Base-by-base conservation (phyloP, 2,888 invertebrate species). In the Helobdella robusta region DNA sequence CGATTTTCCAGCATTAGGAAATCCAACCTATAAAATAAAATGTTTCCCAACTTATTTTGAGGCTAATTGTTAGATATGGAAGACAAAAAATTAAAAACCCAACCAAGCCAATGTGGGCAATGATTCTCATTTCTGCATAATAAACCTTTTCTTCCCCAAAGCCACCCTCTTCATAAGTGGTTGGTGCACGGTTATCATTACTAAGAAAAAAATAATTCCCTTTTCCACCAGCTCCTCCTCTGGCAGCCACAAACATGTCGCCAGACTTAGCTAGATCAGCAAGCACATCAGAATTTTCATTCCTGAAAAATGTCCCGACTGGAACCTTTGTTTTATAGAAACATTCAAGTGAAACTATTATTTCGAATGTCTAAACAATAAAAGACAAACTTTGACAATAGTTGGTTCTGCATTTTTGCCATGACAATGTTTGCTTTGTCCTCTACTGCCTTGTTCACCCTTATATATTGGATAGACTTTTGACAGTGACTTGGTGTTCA, bases 1-100 rank as follows among this genome's bases (percentile, higher is more conserved):
- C 72, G 94, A 94, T 80, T 97, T 95, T 0, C 95, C 95, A 48
- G 95, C 95, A 83, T 95, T 95, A 2, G 95, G 95, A 79, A 94
- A 95, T 0, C 81, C 81, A 68, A 77, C 76, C 66, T 66, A 32
- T 3, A 35, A 23, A n/a, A 18, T n/a, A 40, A 40, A 40, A 40
- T 11, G n/a, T 15, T 15, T 15, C 11, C 11, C n/a, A 11, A n/a
- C n/a, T 40, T 15, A 40, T 40, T 11, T 40, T 40, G 11, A 11
- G 8, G 11, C 11, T 11, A 15, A 59, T 30, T 23, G 11, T 15
- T 18, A 44, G 18, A 15, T 18, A 44, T 44, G 44, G 11, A 11
- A 44, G 15, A 15, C 44, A 44, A 44, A 44, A 44, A 15, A 44
- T 44, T 44, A 11, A 44, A 44, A 44, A 44, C 18, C 44, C 36